These are phyloP conservation scores for Harmothoe impar DNA, from an alignment of 2,888 invertebrate genomes.

Conservation along the genomic window DNA sequence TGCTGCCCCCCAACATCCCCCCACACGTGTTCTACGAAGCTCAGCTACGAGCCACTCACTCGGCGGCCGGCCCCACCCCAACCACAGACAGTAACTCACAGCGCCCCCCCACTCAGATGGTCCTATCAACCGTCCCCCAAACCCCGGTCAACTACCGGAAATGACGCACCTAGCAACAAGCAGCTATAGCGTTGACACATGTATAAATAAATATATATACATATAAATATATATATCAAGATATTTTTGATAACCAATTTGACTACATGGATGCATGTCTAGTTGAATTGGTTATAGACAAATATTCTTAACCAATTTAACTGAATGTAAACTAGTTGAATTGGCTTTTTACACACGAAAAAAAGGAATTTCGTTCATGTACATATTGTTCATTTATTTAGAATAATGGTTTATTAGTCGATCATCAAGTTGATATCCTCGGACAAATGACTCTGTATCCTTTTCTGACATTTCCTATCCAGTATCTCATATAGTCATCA, in stretches of 20 bases:
- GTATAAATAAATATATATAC: too few relatives aligned
- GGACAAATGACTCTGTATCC: background rate
- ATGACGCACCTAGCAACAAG: constrained; percentile 8
- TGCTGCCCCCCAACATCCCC: constrained; percentile 47
- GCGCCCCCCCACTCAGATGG: background rate
- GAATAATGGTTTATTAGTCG: background rate
- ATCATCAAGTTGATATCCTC: background rate
- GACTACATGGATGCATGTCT: background rate
- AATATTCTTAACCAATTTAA: background rate
- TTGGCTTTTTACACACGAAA: too few relatives aligned
- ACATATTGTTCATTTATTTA: background rate
- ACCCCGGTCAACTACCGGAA: background rate
- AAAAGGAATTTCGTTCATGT: background rate
- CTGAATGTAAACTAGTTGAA: too few relatives aligned
- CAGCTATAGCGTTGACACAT: background rate
- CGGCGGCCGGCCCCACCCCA: background rate
- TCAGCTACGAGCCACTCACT: constrained; percentile 29
- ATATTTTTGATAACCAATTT: too few relatives aligned
- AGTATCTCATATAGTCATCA: constrained; percentile 23
- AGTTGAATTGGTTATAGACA: background rate
- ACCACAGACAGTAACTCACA: background rate
- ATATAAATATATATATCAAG: too few relatives aligned
- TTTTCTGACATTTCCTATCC: background rate
- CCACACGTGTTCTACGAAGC: constrained; percentile 50
- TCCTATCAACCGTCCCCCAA: background rate